phyloP scores from a whole-genome alignment of 1,140 invertebrate species.

The Lethrus apterus region DNA sequence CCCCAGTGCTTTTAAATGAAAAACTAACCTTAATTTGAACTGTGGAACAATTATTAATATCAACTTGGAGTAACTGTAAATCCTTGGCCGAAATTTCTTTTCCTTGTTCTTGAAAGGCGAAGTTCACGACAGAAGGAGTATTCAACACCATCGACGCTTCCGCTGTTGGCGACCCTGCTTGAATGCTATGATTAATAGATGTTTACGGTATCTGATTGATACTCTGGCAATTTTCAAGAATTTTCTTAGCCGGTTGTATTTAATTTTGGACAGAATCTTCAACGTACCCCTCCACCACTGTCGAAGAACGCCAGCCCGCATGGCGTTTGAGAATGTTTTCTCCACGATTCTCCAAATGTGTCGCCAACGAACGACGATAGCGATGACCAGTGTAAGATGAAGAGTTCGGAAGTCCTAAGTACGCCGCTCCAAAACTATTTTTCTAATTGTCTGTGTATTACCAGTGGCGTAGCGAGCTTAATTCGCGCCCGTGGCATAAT shows the following conservation, averaged over 20 bases:
- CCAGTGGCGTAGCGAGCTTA: too few relatives aligned
- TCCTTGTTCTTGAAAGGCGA: background rate
- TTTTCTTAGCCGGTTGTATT: background rate
- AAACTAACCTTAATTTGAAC: too few relatives aligned
- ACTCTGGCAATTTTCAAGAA: constrained; percentile 1
- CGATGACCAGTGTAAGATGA: background rate
- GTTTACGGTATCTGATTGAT: background rate
- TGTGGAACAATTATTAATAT: constrained; percentile 1
- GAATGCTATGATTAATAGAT: too few relatives aligned
- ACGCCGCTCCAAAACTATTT: background rate
- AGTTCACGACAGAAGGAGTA: background rate
- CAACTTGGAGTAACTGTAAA: background rate
- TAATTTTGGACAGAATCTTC: background rate
- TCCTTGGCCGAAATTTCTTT: too few relatives aligned
- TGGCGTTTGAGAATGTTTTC: too few relatives aligned
- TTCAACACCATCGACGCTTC: background rate
- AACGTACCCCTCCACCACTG: too few relatives aligned
- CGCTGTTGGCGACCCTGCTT: too few relatives aligned
- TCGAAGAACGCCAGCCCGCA: background rate
- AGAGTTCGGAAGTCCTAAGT: too few relatives aligned
- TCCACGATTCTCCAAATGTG: background rate
- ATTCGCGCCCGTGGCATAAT: too few relatives aligned
- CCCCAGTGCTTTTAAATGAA: too few relatives aligned
- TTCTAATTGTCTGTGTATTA: too few relatives aligned
- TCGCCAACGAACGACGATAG: background rate